Evolutionary conservation across 1,140 invertebrate genomes (phyloP), one percentile per base, ranked within the genome.

Genomic region (Palaemon carinicauda): DNA sequence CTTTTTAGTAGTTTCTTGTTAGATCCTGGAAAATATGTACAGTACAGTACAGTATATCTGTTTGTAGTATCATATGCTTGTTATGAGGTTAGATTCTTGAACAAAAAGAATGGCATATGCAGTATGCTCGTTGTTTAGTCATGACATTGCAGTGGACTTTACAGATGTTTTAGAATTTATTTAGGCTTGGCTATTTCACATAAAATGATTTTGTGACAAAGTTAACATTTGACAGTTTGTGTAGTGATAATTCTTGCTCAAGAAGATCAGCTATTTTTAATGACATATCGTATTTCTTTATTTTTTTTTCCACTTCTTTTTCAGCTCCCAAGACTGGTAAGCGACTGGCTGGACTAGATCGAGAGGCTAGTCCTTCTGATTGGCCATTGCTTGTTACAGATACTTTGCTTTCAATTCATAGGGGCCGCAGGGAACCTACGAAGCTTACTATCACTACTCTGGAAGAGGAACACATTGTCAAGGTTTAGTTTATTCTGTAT

Each of bases 321-420:
- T 17, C 80, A 88, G 87, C 74, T 73, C 80, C 73, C 53, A 79
- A 77, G 52, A 52, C 54, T 5, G 17, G 56, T 65, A 51, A 31
- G 53, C 41, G 87, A 24, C 29, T 65, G 24, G 31, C 52, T 69
- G 41, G 53, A 85, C 33, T 24, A 69, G 88, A 87, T 31, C 60
- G 87, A 21, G 87, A 82, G 53, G 75, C 81, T 17, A 88, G 87
- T 53, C 87, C 87, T 21, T 88, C 87, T 31, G 88, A 89, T 65
- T 89, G 88, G 88, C 88, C 88, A 5, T 33, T 84, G 7, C 65
- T 89, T 1, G 88, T 89, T 41, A 87, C 88, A 51, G 88, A 89
- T 21, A 89, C 79, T 7, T 73, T 89, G 1, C 86, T 89, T 31
- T 82, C 88, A 17, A 89, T 89, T 24, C 88, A 89, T 73, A 77